These are phyloP conservation scores for Phaenicophaeus curvirostris DNA, from an alignment of 2,797 vertebrate genomes.

Conservation along the genomic window DNA sequence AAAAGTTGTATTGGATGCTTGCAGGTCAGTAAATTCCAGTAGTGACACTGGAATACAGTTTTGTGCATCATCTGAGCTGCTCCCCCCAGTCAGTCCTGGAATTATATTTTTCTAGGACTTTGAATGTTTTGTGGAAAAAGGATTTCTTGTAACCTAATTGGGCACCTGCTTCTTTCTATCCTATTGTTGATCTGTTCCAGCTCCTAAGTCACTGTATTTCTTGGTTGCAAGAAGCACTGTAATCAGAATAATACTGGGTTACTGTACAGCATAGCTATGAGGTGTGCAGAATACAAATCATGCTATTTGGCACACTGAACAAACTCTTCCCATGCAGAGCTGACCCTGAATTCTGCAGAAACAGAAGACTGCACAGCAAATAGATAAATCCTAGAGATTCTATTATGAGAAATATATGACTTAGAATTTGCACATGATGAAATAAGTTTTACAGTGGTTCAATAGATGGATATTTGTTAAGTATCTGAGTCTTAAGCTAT, in stretches of 20 bases:
- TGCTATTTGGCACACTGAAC: fast-evolving
- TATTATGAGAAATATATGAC: not conserved
- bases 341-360: not conserved
- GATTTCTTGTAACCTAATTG: not conserved
- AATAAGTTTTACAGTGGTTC: not conserved
- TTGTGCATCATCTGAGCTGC: not conserved
- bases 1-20: not conserved
- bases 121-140: not conserved
- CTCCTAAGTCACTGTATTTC: not conserved
- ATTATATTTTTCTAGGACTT: not conserved
- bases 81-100: not conserved
- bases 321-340: not conserved
- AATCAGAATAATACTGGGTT: not conserved
- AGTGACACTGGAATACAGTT: not conserved
- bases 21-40: not conserved
- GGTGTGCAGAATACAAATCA: fast-evolving
- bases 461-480: not conserved
- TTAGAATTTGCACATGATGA: not conserved
- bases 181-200: not conserved
- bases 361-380: not conserved
- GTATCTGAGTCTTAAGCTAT: not conserved
- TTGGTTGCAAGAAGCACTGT: not conserved
- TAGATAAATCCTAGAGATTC: not conserved
- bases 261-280: not conserved
- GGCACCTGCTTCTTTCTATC: not conserved